Evolutionary conservation across 1,140 invertebrate species (phyloP).

Genomic region (Acyrthosiphon pisum): DNA sequence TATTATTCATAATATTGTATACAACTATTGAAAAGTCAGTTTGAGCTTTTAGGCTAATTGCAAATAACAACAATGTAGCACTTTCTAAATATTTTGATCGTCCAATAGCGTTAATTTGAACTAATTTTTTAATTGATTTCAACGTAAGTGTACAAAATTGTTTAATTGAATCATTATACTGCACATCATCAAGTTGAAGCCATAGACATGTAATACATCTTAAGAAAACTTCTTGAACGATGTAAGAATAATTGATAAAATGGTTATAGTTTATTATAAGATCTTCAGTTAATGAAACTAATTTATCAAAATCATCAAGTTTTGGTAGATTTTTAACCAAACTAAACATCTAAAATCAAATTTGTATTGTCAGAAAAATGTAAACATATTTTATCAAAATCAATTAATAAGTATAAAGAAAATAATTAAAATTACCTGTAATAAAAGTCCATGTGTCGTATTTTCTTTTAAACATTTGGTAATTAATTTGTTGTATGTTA

Average conservation of each 20-base stretch:
- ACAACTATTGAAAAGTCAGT: slow-evolving; percentile 32
- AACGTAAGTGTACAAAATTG: not conserved
- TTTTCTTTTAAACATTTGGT: slow-evolving; percentile 62
- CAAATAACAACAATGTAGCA: slow-evolving; percentile 47
- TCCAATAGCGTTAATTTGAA: not conserved
- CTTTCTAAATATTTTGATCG: slow-evolving; percentile 52
- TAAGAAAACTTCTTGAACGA: slow-evolving; percentile 37
- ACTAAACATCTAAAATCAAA: slow-evolving; percentile 47
- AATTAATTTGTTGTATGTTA: slow-evolving; percentile 60
- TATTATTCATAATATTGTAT: not conserved
- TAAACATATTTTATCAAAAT: not conserved
- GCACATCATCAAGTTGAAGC: slow-evolving; percentile 31
- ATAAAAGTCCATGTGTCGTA: slow-evolving; percentile 64
- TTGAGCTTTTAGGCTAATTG: slow-evolving; percentile 10
- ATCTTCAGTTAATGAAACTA: not conserved
- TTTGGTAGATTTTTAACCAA: slow-evolving; percentile 37
- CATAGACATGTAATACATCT: slow-evolving; percentile 49
- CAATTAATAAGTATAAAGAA: not conserved
- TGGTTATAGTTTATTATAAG: not conserved
- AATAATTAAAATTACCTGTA: slow-evolving; percentile 62
- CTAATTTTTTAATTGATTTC: not conserved
- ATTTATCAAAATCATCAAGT: slow-evolving; percentile 27
- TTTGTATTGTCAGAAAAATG: not conserved
- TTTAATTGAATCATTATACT: slow-evolving; percentile 1
- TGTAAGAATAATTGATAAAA: not conserved